Conservation (phyloP, 2,888 invertebrate genomes). For the Neoscelio sp. region DNA sequence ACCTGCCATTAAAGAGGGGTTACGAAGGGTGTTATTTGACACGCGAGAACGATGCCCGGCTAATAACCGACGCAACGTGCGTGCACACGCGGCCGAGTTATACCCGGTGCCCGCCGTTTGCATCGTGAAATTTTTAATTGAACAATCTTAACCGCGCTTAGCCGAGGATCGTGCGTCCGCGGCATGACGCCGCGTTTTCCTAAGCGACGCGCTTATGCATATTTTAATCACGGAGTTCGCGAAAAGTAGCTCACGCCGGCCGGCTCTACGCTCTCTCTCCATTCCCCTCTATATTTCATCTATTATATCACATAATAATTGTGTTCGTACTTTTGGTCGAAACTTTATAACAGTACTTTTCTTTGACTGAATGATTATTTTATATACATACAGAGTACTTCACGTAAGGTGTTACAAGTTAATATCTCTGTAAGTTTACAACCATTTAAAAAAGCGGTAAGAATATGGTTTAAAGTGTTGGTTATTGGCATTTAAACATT, state of each 20-base stretch:
- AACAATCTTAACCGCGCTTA: slow-evolving; percentile 1
- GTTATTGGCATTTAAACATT: too few relatives aligned
- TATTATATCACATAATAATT: slow-evolving; percentile 18
- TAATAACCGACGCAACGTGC: slow-evolving; percentile 22
- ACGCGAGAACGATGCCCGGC: slow-evolving; percentile 24
- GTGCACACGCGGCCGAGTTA: slow-evolving; percentile 1
- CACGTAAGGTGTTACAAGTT: too few relatives aligned
- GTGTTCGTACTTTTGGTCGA: too few relatives aligned
- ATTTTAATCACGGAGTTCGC: neutral
- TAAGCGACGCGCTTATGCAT: slow-evolving; percentile 15
- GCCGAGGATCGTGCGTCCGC: slow-evolving; percentile 4
- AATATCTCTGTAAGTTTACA: too few relatives aligned
- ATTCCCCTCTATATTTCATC: too few relatives aligned
- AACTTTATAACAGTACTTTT: too few relatives aligned
- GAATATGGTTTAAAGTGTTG: too few relatives aligned
- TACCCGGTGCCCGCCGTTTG: slow-evolving; percentile 2
- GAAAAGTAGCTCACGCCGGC: slow-evolving; percentile 5
- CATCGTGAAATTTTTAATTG: slow-evolving; percentile 47
- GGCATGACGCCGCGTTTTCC: slow-evolving; percentile 4
- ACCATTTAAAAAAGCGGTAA: too few relatives aligned
- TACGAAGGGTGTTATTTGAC: slow-evolving; percentile 14
- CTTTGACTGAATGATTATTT: too few relatives aligned
- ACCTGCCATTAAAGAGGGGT: slow-evolving; percentile 27
- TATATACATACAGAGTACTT: too few relatives aligned
- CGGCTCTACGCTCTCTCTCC: neutral